phyloP scores from a whole-genome alignment of 1,140 invertebrate species.

The Tyrophagus putrescentiae region DNA sequence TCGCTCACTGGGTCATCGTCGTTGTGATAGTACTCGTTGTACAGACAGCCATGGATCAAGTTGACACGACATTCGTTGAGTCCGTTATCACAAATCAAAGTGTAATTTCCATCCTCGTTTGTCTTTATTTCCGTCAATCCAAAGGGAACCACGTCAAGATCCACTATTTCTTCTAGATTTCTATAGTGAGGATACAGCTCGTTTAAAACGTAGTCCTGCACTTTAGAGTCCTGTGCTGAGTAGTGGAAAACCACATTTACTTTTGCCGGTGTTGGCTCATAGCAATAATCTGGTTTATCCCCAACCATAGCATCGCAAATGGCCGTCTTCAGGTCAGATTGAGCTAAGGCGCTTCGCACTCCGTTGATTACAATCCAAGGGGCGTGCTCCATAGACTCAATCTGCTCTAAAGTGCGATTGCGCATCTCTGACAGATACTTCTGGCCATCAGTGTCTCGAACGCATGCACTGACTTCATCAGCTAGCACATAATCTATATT shows the following conservation, averaged over 20 bases:
- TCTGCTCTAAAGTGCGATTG: background rate
- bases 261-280: background rate
- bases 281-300: conserved; percentile 10
- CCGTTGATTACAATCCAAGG: conserved; percentile 22
- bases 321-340: conserved; percentile 3
- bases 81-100: conserved; percentile 14
- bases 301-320: conserved; percentile 17
- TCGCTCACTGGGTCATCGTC: conserved; percentile 19
- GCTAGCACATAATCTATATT: conserved; percentile 1
- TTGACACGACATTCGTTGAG: conserved; percentile 14
- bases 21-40: conserved; percentile 5
- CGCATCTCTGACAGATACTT: conserved; percentile 8
- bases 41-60: conserved; percentile 17
- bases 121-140: background rate
- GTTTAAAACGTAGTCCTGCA: conserved; percentile 14
- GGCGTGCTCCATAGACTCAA: conserved; percentile 10
- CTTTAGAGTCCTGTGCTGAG: background rate
- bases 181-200: conserved; percentile 23
- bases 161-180: conserved; percentile 20
- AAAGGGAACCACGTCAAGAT: conserved; percentile 19
- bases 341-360: background rate
- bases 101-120: background rate
- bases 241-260: conserved; percentile 20
- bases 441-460: background rate
- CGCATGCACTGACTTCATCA: conserved; percentile 15